Percentiles rank a stretch among this genome's conserved stretches.
phyloP scores from a whole-genome alignment of 1,140 invertebrate species.

The Ips nitidus region DNA sequence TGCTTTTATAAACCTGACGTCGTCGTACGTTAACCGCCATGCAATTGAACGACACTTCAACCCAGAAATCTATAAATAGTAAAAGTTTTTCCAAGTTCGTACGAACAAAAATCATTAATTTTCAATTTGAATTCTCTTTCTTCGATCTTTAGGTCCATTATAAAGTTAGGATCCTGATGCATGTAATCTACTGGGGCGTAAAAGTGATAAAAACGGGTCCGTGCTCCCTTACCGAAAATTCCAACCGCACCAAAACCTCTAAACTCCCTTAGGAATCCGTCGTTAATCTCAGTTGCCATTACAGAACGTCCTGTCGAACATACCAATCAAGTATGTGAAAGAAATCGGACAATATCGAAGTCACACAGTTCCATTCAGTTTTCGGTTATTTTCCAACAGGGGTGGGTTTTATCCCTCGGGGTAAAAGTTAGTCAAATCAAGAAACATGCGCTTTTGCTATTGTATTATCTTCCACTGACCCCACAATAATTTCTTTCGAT shows the following conservation, averaged over 20 bases:
- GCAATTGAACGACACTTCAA: too few species aligned
- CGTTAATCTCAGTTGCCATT: conserved; percentile 27
- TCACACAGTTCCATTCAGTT: conserved; percentile 8
- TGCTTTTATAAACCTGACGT: not conserved
- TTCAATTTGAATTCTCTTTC: not conserved
- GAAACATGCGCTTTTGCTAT: too few species aligned
- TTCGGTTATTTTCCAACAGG: conserved; percentile 10
- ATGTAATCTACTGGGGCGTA: conserved; percentile 18
- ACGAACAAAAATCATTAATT: not conserved
- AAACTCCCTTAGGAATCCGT: conserved; percentile 13
- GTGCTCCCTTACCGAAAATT: conserved; percentile 4
- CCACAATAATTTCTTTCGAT: too few species aligned
- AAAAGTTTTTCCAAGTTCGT: too few species aligned
- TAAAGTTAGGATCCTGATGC: conserved; percentile 7
- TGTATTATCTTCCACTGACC: not conserved
- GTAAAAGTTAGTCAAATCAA: not conserved
- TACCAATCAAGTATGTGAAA: conserved; percentile 22
- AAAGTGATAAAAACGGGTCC: conserved; percentile 23
- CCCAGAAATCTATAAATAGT: too few species aligned
- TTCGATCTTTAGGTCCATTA: not conserved
- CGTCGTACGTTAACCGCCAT: not conserved
- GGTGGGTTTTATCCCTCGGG: conserved; percentile 4
- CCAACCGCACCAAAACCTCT: conserved; percentile 11
- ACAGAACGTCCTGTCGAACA: conserved; percentile 22
- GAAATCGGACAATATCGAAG: conserved; percentile 19